Evolutionary conservation across 2,797 vertebrate genomes (phyloP).

Genomic region (Melanogrammus aeglefinus): DNA sequence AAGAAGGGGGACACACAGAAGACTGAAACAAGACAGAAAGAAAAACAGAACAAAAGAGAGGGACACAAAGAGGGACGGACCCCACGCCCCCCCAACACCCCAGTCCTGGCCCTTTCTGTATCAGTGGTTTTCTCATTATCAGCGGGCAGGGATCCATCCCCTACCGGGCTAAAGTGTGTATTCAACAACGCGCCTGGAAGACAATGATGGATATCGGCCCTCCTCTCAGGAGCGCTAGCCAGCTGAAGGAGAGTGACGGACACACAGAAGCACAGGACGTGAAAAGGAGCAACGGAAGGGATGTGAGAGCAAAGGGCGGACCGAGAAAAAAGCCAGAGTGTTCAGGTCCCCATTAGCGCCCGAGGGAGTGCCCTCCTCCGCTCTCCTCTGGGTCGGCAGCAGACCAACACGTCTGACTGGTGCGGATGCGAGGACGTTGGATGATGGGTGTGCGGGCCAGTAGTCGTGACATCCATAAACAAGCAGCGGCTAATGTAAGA

Average conservation of each 20-base stretch:
- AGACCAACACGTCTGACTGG: no score
- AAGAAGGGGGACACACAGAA: conserved; percentile 16
- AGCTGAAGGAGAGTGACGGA: not conserved
- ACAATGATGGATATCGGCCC: conserved; percentile 36
- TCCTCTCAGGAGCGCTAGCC: conserved; percentile 25
- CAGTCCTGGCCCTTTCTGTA: conserved; percentile 35
- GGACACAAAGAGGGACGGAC: conserved; percentile 17
- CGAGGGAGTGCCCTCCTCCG: no score
- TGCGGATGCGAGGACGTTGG: not conserved
- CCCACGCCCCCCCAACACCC: not conserved
- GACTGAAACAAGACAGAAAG: conserved; percentile 11
- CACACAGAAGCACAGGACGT: not conserved
- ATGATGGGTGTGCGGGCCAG: conserved; percentile 40
- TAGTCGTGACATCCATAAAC: conserved; percentile 17
- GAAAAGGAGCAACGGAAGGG: not conserved
- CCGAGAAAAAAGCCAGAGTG: not conserved
- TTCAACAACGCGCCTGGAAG: conserved; percentile 37
- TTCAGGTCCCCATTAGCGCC: not conserved
- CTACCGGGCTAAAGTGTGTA: conserved; percentile 31
- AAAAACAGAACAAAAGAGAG: conserved; percentile 27
- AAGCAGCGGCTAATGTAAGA: conserved; percentile 19
- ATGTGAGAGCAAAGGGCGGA: not conserved
- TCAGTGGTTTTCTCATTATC: conserved; percentile 53
- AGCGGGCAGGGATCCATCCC: conserved; percentile 36
- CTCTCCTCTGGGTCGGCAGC: no score